Evolutionary conservation across 2,888 invertebrate genomes (phyloP), one percentile per base, ranked within the genome.

Genomic region (Eupithecia subumbrata): DNA sequence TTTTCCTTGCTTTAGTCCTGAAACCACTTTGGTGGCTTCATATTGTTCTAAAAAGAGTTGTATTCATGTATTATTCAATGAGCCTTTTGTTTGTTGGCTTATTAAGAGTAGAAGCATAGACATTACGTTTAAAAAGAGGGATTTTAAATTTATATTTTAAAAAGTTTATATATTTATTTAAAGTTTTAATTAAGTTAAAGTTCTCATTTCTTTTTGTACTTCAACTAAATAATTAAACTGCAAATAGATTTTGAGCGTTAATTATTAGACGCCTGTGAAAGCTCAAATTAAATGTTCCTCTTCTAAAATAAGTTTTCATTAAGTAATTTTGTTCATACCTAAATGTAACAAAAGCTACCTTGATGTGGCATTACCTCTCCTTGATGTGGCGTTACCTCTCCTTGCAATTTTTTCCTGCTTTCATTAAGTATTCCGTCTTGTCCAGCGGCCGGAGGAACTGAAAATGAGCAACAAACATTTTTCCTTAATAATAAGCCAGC

Each of bases 351-450:
- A 64, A 37, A 34, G 66, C 34, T 66, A n/a, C 30, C 37, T 34
- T 2, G 30, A 16, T n/a, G n/a, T 37, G n/a, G 66, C 5, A 12
- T 34, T 16, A 5, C 30, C 16, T 34, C 66, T 37, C 34, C 18
- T 37, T n/a, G 9, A n/a, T n/a, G n/a, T 37, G n/a, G 66, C 5
- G n/a, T 34, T 16, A 5, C 30, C 16, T 34, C 66, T 37, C 34
- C 18, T 37, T n/a, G 9, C 11, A 37, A 5, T 37, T 40, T 11
- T 67, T 66, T 56, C 74, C 48, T 22, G 37, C 12, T 66, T 70
- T 70, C 74, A 77, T 77, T 74, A 74, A 22, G 60, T 72, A 77
- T 77, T 74, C 74, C 72, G 43, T 22, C 14, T 37, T 63, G 69
- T 45, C 25, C 25, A 68, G 74, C 68, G 56, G 60, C n/a, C 25